These are phyloP conservation scores for Drosophila longiperda DNA, from an alignment of 2,888 invertebrate species.

Conservation along the genomic window DNA sequence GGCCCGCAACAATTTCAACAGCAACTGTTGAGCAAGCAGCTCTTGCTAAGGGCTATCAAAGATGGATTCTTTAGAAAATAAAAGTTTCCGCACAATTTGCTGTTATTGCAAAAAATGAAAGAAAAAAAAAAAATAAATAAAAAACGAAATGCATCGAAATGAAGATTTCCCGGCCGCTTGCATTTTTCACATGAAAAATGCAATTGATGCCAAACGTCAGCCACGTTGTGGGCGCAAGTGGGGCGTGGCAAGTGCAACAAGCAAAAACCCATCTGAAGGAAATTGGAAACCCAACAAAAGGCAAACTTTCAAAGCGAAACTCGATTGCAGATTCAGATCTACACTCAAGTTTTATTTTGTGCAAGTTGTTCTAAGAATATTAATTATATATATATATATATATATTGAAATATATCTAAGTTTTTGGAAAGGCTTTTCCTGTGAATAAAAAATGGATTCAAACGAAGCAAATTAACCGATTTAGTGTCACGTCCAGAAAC, in stretches of 20 bases:
- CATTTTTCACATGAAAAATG: slow-evolving; percentile 67
- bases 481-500: no score
- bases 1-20: slow-evolving; percentile 22
- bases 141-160: slow-evolving; percentile 17
- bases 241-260: slow-evolving; percentile 42
- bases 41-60: not conserved
- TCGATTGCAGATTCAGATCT: not conserved
- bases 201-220: slow-evolving; percentile 69
- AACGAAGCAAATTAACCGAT: not conserved
- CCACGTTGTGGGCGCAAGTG: slow-evolving; percentile 56
- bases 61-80: not conserved
- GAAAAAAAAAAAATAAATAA: not conserved
- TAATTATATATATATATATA: not conserved
- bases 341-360: not conserved
- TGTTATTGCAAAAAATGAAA: not conserved
- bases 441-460: not conserved
- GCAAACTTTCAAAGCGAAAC: not conserved
- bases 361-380: not conserved
- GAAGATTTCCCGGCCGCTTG: slow-evolving; percentile 58
- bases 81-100: not conserved
- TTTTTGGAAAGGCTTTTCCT: not conserved
- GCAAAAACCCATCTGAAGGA: slow-evolving; percentile 1
- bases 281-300: slow-evolving; percentile 4
- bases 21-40: not conserved
- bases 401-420: not conserved